Evolutionary conservation across 30 jellyfish, hydroid and myxozoan genomes (phyloP), one percentile per base, ranked within the genome.

Genomic region (Aurelia sp.): DNA sequence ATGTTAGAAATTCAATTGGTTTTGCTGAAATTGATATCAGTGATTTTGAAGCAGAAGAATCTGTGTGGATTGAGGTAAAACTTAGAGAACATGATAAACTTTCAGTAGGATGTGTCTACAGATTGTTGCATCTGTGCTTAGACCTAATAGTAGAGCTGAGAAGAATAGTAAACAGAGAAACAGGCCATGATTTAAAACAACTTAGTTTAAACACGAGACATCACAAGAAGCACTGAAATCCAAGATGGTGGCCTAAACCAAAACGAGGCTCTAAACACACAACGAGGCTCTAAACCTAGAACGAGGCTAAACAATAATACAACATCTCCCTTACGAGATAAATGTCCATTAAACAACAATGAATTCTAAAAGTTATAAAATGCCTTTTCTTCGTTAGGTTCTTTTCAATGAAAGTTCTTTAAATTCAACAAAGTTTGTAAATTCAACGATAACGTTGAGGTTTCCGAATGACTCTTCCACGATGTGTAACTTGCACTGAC

Each of bases 251-350:
- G 78, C 50, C 55, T 66, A 66, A 66, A 66, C 78, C 50, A n/a
- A n/a, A n/a, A n/a, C n/a, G n/a, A n/a, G n/a, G n/a, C n/a, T n/a
- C n/a, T n/a, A n/a, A n/a, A n/a, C n/a, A n/a, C n/a, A 66, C 11
- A 66, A 66, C 67, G 67, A 58, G 67, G 67, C 67, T 58, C 16
- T 58, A 58, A 58, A 58, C 67, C 0, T 6, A 50, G 30, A 71
- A 71, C 67, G 66, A 71, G 66, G 82, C 30, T 71, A 71, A 71
- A 41, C 82, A 22, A 16, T 71, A 0, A 40, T 71, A 6, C 82
- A 3, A 71, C 82, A 71, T 71, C 82, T 71, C 82, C 63, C 82
- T 71, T 71, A 71, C 82, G 66, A 71, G 82, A 30, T 40, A 65
- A 20, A 74, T 71, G 82, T 71, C 82, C 38, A 71, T 71, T 41